These are phyloP conservation scores for Lasioglossum baleicum DNA, from an alignment of 1,140 invertebrate genomes.

Conservation along the genomic window DNA sequence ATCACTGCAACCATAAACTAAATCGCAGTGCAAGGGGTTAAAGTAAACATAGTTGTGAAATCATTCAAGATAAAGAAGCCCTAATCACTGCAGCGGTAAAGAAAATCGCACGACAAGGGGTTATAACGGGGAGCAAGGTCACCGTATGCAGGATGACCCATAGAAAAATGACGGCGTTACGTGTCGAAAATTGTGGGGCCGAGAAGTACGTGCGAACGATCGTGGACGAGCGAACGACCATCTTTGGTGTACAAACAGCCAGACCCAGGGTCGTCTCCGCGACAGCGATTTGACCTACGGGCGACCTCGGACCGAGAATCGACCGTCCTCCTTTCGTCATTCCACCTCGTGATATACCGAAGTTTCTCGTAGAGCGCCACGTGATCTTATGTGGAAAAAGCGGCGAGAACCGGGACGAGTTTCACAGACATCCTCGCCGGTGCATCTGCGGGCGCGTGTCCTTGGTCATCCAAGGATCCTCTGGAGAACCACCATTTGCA, in stretches of 20 bases:
- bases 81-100: too few relatives aligned
- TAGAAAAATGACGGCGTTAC: neutral
- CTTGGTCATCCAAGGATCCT: slow-evolving; percentile 34
- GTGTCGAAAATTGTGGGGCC: slow-evolving; percentile 11
- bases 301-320: slow-evolving; percentile 65
- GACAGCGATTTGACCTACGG: slow-evolving; percentile 62
- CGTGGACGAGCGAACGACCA: slow-evolving; percentile 24
- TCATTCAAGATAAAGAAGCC: too few relatives aligned
- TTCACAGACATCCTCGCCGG: slow-evolving; percentile 13
- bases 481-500: slow-evolving; percentile 34
- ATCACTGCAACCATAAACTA: too few relatives aligned
- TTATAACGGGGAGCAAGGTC: neutral
- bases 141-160: neutral
- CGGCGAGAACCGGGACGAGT: slow-evolving; percentile 7
- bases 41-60: too few relatives aligned
- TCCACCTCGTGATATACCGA: slow-evolving; percentile 50
- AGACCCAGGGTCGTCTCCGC: slow-evolving; percentile 35
- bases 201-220: slow-evolving; percentile 20
- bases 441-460: neutral
- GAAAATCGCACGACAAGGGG: neutral
- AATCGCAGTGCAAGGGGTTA: too few relatives aligned
- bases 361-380: slow-evolving; percentile 52
- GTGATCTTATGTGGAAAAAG: slow-evolving; percentile 41
- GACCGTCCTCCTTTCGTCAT: slow-evolving; percentile 69
- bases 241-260: slow-evolving; percentile 47